These are phyloP conservation scores for Oryzias celebensis DNA, from an alignment of 2,113 vertebrate species.

Conservation along the genomic window DNA sequence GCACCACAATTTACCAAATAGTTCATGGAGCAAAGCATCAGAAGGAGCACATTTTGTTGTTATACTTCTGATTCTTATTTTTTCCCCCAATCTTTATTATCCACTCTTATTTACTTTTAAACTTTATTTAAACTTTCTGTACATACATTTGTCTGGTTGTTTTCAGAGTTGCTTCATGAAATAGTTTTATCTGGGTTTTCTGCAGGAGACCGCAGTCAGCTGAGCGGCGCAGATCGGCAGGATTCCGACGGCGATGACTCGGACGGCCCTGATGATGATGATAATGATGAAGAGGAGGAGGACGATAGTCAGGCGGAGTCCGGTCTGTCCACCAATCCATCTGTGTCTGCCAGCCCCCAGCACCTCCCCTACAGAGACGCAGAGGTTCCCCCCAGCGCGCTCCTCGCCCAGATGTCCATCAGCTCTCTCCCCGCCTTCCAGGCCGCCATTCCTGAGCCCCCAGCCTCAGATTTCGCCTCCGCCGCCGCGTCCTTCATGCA, in stretches of 20 bases:
- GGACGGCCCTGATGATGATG: constrained; percentile 87
- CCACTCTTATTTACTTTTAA: too few relatives aligned
- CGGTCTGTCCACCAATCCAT: constrained; percentile 90
- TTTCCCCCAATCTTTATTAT: too few relatives aligned
- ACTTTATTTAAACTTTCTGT: too few relatives aligned
- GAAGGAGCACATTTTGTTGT: too few relatives aligned
- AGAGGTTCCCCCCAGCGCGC: constrained; percentile 83
- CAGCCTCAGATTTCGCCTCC: constrained; percentile 18
- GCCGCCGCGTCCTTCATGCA: constrained; percentile 74
- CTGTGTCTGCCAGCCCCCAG: constrained; percentile 91
- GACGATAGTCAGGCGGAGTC: constrained; percentile 98
- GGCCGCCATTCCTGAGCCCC: constrained; percentile 15
- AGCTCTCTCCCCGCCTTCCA: constrained; percentile 55
- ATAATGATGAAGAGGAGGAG: constrained; percentile 94
- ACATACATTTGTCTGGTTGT: too few relatives aligned
- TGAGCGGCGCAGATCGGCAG: constrained; percentile 79
- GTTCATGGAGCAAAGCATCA: too few relatives aligned
- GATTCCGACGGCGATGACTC: constrained; percentile 94
- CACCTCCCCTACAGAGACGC: constrained; percentile 82
- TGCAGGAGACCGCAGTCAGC: constrained; percentile 86
- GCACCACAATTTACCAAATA: too few relatives aligned
- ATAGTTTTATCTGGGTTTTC: not conserved
- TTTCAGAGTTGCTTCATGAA: not conserved
- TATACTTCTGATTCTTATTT: too few relatives aligned
- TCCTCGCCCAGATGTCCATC: constrained; percentile 93